Base-by-base conservation (phyloP, 2,797 vertebrate genomes). In the Lepilemur septentrionalis region DNA sequence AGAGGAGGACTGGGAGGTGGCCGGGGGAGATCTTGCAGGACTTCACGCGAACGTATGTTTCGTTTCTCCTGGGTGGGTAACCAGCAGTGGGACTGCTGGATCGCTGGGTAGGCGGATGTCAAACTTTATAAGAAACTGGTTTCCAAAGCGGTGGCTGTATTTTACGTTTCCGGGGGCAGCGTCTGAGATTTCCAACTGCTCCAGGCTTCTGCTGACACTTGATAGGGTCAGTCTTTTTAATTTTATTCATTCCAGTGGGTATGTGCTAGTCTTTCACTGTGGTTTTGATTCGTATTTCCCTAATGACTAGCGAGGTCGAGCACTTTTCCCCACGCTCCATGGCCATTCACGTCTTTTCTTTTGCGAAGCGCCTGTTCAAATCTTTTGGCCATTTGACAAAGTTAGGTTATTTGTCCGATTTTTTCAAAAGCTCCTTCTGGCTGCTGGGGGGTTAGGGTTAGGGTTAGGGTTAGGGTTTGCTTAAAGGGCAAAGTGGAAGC, bases 251-350 rank as follows among this genome's bases (percentile, higher is more conserved):
- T 59, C 23, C 5, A 28, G 55, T 46, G 59, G 69, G 63, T 28
- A 61, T 67, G 43, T 3, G 2, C 41, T 57, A 67, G 32, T 57
- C 63, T 52, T 38, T 78, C 46, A 30, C 3, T 82, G 76, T 41
- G 85, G 81, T 89, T 97, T 96, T 61, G 20, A 22, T 82, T 76
- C 52, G 32, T 75, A 46, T 78, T 95, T 92, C 87, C 79, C 75
- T 73, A 63, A 79, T 93, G 81, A 92, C 89, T 73, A 52, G 92
- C 30, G 70, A 41, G 25, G 48, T 11, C 3, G 11, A 35, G 15
- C 0, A 0, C 35, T 84, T 59, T 92, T 38, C 22, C 52, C 43
- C 78, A 7, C 23, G 57, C 50, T 50, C 14, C 28, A 25, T 23
- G 72, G 41, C 80, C 46, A 11, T 70, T 79, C 50, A 15, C 8